Base-by-base conservation (phyloP, 2,888 invertebrate species). In the Nomada goodeniana region DNA sequence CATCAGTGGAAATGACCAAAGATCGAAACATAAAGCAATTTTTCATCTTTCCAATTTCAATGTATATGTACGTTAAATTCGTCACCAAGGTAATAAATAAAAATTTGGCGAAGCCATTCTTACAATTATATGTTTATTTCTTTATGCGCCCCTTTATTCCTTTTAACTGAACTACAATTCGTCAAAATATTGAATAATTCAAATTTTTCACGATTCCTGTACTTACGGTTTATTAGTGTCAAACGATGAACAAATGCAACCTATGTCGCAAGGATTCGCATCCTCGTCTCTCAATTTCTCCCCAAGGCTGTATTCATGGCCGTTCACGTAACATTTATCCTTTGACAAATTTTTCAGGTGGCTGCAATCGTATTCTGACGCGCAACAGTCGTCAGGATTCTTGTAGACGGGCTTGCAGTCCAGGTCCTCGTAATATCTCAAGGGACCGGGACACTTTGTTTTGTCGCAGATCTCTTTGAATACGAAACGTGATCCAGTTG, bases 251-350 rank as follows among this genome's bases (percentile, higher is more conserved):
- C 92, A 92, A 0, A 0, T 2, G 70, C 92, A 92, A 0, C 36
- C 87, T 0, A 88, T 15, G 57, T 92, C 91, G 70, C 92, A 92
- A 5, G 91, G 89, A 80, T 88, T 81, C 2, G 74, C 36, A 55
- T 93, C 90, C 63, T 90, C 91, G 0, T 83, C 74, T 47, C 42
- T 89, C 10, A 93, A 71, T 0, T 0, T 0, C 10, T 93, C 90
- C 0, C 90, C 89, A 20, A 91, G 57, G 4, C 63, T 69, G 59
- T 93, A 93, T 15, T 61, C 86, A 13, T 90, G 67, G 1, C 82
- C 88, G 29, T 91, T 91, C 2, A 83, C 63, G 42, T 92, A 90
- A 76, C 93, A 93, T 68, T 92, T 92, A 36, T 90, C 65, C 0
- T 36, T 57, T 0, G 87, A 77, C 67, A 89, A 80, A 0, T 42